Conservation (phyloP, 2,888 invertebrate genomes). For the Cremastinae sp. region DNA sequence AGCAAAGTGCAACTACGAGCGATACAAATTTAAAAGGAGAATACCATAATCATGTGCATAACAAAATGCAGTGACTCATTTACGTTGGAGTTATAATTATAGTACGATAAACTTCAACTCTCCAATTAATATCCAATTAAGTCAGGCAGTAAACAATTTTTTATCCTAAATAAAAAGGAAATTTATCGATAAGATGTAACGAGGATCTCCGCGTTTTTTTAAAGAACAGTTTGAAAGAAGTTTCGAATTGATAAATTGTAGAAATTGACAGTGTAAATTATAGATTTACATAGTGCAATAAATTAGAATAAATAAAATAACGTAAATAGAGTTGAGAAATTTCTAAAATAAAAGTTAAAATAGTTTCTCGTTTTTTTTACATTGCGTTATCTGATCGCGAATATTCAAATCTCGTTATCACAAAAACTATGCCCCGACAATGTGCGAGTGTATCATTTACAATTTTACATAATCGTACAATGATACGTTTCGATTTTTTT, state of each 20-base stretch:
- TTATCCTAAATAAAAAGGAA: neutral
- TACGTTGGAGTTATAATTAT: neutral
- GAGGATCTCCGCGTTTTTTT: neutral
- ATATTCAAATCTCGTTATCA: slow-evolving; percentile 27
- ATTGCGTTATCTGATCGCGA: slow-evolving; percentile 17
- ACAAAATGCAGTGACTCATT: slow-evolving; percentile 27
- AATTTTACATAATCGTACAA: slow-evolving; percentile 9
- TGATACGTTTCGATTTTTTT: neutral
- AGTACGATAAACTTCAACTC: slow-evolving; percentile 3
- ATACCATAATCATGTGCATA: slow-evolving; percentile 31
- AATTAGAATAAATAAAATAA: no score
- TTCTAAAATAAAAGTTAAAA: no score
- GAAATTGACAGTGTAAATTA: no score
- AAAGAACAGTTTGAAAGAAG: neutral
- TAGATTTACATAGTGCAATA: no score
- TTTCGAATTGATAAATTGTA: no score
- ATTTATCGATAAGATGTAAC: neutral
- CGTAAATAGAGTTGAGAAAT: no score
- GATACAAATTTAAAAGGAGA: slow-evolving; percentile 7
- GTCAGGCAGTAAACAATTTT: neutral
- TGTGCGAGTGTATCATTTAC: slow-evolving; percentile 1
- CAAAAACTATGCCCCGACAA: neutral
- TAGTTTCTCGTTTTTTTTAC: no score
- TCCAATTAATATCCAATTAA: slow-evolving; percentile 4
- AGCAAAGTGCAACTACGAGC: slow-evolving; percentile 16